A percentile compares a stretch with the other conserved stretches of the same genome.
These are phyloP conservation scores for Zoanthus gigantus DNA, from an alignment of 92 coral and sea anemone genomes.

Conservation along the genomic window DNA sequence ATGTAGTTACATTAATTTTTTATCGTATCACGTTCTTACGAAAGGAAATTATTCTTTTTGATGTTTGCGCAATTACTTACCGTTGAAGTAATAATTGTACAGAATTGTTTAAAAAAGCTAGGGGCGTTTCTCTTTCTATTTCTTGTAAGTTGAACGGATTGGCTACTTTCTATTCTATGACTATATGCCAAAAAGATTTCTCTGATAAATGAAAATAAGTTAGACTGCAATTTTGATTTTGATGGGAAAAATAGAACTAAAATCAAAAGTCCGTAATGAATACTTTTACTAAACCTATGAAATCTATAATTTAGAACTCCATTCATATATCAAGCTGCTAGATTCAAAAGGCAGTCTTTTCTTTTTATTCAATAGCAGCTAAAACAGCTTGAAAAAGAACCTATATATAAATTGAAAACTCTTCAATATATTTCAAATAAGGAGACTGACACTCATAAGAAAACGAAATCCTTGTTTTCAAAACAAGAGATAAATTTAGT, in stretches of 20 bases:
- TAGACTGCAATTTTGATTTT: no score
- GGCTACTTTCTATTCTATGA: neutral
- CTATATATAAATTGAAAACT: neutral
- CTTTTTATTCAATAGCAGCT: neutral
- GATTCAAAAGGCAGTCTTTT: neutral
- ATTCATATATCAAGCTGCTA: neutral
- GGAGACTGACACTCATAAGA: neutral
- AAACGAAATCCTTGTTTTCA: neutral
- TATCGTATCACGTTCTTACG: neutral
- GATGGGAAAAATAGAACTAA: no score
- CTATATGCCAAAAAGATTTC: no score
- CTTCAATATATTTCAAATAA: neutral
- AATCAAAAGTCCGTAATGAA: no score
- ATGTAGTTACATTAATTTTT: neutral
- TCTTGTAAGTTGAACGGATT: neutral
- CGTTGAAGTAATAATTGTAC: neutral
- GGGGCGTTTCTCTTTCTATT: neutral
- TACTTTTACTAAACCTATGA: neutral
- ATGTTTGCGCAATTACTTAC: neutral
- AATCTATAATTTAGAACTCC: neutral
- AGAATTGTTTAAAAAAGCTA: neutral
- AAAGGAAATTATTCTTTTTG: neutral
- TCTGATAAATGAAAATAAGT: no score
- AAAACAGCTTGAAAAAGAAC: neutral
- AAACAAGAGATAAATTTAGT: neutral